Conservation (phyloP, 2,888 invertebrate species). For the Drosophila merina region DNA sequence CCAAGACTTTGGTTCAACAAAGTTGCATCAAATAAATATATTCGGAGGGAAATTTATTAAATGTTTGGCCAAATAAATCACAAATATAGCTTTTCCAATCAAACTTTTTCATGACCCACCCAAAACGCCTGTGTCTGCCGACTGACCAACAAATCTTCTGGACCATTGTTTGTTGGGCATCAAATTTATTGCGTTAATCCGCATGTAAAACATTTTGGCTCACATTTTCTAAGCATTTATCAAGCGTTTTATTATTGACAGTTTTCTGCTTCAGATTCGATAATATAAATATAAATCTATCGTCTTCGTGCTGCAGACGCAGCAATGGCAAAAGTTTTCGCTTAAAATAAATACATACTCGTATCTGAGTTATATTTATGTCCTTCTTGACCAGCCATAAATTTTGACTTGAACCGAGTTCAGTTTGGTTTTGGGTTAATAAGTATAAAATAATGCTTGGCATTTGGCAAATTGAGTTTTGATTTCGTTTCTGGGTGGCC, state of each 20-base stretch:
- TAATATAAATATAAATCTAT: slow-evolving; percentile 45
- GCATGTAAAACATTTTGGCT: slow-evolving; percentile 73
- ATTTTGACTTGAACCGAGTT: slow-evolving; percentile 34
- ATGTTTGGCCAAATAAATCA: slow-evolving; percentile 77
- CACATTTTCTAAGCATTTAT: slow-evolving; percentile 73
- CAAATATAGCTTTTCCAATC: slow-evolving; percentile 75
- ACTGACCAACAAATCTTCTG: slow-evolving; percentile 35
- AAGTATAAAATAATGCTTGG: slow-evolving; percentile 43
- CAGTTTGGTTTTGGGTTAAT: slow-evolving; percentile 51
- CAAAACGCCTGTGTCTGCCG: slow-evolving; percentile 25
- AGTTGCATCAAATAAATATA: slow-evolving; percentile 64
- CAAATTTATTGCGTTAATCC: slow-evolving; percentile 78
- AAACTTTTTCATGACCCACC: slow-evolving; percentile 61
- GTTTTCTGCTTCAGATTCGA: slow-evolving; percentile 39
- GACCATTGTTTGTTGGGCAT: slow-evolving; percentile 44
- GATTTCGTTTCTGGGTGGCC: slow-evolving; percentile 17
- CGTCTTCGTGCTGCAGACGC: slow-evolving; percentile 13
- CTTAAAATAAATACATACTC: slow-evolving; percentile 57
- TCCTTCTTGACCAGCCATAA: slow-evolving; percentile 59
- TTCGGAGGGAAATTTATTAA: slow-evolving; percentile 72
- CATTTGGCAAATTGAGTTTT: slow-evolving; percentile 66
- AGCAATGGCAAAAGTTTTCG: slow-evolving; percentile 58
- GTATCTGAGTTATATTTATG: slow-evolving; percentile 53
- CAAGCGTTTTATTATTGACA: slow-evolving; percentile 79
- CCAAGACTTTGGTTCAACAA: slow-evolving; percentile 52